Percentiles rank a stretch among this genome's conserved stretches.
phyloP scores from a whole-genome alignment of 37 sponge, comb jelly and placozoan species.

The Dysidea cf. avara region DNA sequence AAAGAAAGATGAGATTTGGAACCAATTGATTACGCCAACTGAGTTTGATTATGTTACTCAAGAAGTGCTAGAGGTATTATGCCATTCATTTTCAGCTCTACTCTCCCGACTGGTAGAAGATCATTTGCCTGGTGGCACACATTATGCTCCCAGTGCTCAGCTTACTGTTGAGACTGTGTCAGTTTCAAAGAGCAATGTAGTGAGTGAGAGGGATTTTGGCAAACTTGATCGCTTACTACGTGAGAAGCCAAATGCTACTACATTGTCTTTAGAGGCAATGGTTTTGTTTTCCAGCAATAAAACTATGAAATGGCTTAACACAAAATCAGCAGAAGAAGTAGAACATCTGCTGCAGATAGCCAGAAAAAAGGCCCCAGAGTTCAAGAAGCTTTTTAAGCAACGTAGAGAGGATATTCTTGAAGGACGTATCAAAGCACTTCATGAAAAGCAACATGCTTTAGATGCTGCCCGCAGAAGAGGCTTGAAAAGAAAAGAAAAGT shows the following conservation, averaged over 20 bases:
- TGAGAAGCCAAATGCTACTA: constrained; percentile 25
- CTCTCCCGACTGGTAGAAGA: background rate
- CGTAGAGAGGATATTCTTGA: background rate
- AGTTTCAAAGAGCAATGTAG: constrained; percentile 16
- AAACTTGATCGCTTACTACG: constrained; percentile 14
- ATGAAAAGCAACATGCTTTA: background rate
- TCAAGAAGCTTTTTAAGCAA: background rate
- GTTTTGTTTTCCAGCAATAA: constrained; percentile 15
- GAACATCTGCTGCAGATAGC: background rate
- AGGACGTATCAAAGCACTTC: background rate
- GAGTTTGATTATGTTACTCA: background rate
- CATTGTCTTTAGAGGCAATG: background rate
- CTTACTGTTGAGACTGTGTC: background rate
- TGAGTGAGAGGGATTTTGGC: constrained; percentile 24
- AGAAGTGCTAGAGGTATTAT: background rate
- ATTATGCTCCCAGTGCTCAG: too few species aligned
- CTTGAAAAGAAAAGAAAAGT: too few species aligned
- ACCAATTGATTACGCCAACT: background rate
- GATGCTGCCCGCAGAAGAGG: too few species aligned
- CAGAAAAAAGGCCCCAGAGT: background rate
- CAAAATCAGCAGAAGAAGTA: constrained; percentile 1
- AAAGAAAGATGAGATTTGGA: background rate
- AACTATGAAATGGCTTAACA: constrained; percentile 8
- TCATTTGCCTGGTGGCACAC: background rate
- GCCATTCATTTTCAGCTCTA: background rate